Evolutionary conservation across 92 coral and sea anemone species (phyloP).

Genomic region (Porites cylindrica): DNA sequence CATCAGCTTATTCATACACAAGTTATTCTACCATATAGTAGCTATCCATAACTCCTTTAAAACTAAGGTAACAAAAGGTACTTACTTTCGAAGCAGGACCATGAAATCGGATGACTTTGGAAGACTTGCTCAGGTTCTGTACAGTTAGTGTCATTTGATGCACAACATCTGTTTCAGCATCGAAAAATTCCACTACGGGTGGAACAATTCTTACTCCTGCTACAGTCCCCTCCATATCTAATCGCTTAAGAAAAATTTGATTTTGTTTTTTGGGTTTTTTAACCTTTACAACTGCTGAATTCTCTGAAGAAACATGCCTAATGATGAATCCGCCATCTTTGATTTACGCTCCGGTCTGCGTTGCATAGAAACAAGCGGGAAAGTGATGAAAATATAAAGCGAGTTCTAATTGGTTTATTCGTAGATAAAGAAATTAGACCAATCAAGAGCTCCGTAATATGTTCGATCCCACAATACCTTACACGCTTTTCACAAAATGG

Average conservation of each 20-base stretch:
- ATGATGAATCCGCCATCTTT: conserved; percentile 82
- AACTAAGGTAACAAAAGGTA: neutral
- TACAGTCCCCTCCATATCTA: conserved; percentile 93
- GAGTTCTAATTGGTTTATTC: conserved; percentile 64
- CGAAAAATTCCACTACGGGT: conserved; percentile 96
- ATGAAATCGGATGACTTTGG: conserved; percentile 91
- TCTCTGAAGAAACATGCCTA: neutral
- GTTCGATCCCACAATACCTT: neutral
- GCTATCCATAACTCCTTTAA: neutral
- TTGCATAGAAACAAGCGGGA: conserved; percentile 80
- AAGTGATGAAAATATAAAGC: conserved; percentile 27
- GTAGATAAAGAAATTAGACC: neutral
- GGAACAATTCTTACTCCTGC: conserved; percentile 98
- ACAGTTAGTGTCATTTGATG: conserved; percentile 98
- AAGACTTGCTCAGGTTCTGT: conserved; percentile 93
- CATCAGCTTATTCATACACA: neutral
- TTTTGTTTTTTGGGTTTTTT: conserved; percentile 6
- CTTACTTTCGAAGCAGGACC: conserved; percentile 96
- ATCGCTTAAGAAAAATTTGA: neutral
- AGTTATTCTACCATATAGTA: neutral
- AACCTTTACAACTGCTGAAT: conserved; percentile 5
- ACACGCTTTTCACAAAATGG: neutral
- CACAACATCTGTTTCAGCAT: conserved; percentile 94
- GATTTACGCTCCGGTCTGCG: conserved; percentile 54
- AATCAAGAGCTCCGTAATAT: conserved; percentile 23